Conservation (phyloP, 2,797 vertebrate genomes). For the Pteronotus mesoamericanus region DNA sequence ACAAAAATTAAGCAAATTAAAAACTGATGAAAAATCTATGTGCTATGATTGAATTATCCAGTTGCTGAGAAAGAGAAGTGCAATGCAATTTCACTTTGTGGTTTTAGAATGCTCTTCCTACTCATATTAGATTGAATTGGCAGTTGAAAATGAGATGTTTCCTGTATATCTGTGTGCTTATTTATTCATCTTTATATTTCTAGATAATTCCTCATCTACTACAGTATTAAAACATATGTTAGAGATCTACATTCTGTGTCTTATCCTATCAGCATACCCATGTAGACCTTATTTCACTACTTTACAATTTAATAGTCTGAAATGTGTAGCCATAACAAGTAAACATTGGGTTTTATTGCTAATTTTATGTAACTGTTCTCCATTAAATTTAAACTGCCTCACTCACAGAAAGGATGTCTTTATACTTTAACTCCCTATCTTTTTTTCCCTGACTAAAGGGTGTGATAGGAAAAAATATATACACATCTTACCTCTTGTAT, state of each 20-base stretch:
- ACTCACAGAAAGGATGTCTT: neutral
- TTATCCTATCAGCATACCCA: neutral
- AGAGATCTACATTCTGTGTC: neutral
- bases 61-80: slow-evolving; percentile 63
- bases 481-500: neutral
- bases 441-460: neutral
- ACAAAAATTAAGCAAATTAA: slow-evolving; percentile 81
- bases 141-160: slow-evolving; percentile 27
- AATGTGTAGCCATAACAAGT: neutral
- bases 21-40: slow-evolving; percentile 75
- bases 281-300: neutral
- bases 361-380: neutral
- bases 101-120: slow-evolving; percentile 52
- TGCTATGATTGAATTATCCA: slow-evolving; percentile 76
- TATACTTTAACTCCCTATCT: neutral
- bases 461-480: neutral
- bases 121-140: slow-evolving; percentile 1
- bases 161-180: neutral
- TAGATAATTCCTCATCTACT: slow-evolving; percentile 14
- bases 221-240: slow-evolving; percentile 20
- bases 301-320: slow-evolving; percentile 10
- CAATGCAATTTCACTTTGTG: slow-evolving; percentile 50
- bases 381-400: slow-evolving; percentile 37
- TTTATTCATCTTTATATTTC: slow-evolving; percentile 33
- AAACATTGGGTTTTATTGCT: neutral